phyloP scores from a whole-genome alignment of 2,888 invertebrate genomes.

The Tubulanus polymorphus region DNA sequence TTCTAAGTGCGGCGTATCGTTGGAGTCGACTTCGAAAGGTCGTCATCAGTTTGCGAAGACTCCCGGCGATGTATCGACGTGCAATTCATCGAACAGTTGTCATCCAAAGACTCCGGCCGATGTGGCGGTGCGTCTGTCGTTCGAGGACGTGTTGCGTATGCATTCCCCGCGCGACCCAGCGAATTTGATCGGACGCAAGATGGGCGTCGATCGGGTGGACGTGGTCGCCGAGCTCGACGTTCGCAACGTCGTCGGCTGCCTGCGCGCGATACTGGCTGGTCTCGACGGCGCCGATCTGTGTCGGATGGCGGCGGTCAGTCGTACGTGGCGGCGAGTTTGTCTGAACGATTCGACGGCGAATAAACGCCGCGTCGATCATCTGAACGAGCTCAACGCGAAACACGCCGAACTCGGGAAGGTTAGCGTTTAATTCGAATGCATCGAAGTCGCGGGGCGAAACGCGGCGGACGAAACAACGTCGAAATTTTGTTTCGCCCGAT shows the following conservation, averaged over 20 bases:
- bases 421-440: not conserved
- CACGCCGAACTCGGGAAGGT: not conserved
- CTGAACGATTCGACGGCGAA: not conserved
- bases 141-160: not conserved
- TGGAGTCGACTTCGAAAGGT: no score
- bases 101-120: no score
- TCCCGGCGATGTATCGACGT: no score
- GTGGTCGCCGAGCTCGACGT: slow-evolving; percentile 25
- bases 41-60: no score
- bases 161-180: slow-evolving; percentile 14
- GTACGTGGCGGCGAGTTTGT: not conserved
- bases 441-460: not conserved
- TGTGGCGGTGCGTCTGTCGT: no score
- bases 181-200: slow-evolving; percentile 36
- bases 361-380: not conserved
- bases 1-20: no score
- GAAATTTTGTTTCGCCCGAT: no score
- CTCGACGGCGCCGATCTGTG: slow-evolving; percentile 24
- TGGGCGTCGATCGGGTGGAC: slow-evolving; percentile 32
- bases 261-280: slow-evolving; percentile 22
- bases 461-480: no score
- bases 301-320: not conserved
- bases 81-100: no score
- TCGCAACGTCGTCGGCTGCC: slow-evolving; percentile 17
- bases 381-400: not conserved